A percentile compares a stretch with the other conserved stretches of the same genome.
phyloP scores from a whole-genome alignment of 1,140 invertebrate genomes.

The Metopolophium dirhodum region DNA sequence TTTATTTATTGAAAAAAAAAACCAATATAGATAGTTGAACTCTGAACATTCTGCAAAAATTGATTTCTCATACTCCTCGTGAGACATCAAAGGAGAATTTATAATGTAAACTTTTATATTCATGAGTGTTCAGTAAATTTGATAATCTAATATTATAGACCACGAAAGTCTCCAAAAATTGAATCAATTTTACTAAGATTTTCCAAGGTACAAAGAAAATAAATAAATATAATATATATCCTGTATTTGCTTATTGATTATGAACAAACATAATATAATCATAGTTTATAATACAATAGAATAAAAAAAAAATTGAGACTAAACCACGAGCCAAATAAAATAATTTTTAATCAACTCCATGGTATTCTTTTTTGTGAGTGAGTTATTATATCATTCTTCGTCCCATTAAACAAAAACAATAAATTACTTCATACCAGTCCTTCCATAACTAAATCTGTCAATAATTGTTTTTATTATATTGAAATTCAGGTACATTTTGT shows the following conservation, averaged over 20 bases:
- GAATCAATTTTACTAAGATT: constrained; percentile 1
- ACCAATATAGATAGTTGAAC: neutral
- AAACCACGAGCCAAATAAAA: no score
- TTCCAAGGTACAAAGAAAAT: neutral
- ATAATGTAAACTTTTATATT: neutral
- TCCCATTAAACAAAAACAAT: neutral
- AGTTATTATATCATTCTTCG: neutral
- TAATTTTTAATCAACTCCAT: neutral
- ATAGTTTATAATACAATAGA: neutral
- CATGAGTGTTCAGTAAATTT: neutral
- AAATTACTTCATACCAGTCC: neutral
- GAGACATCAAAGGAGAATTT: neutral
- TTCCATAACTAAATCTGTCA: neutral
- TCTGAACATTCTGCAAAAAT: neutral
- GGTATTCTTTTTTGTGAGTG: neutral
- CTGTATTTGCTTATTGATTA: neutral
- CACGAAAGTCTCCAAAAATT: neutral
- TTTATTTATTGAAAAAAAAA: neutral
- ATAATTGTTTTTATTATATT: neutral
- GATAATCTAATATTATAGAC: neutral
- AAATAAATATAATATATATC: neutral
- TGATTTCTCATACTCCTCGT: neutral
- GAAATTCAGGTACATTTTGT: neutral
- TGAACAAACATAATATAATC: neutral
- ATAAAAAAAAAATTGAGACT: neutral